Base-by-base conservation (phyloP, 2,888 invertebrate species). In the Scaptomyza parva region DNA sequence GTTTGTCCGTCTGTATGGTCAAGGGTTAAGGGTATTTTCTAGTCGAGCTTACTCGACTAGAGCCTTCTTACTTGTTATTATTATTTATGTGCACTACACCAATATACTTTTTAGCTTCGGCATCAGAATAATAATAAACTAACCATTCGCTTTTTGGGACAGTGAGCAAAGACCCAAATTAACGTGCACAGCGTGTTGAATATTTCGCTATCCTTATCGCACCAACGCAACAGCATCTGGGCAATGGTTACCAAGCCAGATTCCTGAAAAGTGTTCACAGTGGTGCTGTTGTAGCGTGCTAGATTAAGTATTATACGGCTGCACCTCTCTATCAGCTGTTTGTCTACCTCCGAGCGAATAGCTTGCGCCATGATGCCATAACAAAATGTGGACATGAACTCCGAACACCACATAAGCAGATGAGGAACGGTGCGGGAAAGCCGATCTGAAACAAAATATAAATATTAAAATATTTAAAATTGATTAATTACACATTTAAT, bases 131-230 rank as follows among this genome's bases (percentile, higher is more conserved):
- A n/a, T n/a, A n/a, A n/a, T n/a, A n/a, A 17, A 44, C 35, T 41
- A 70, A 92, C 92, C 75, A 71, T 70, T 52, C 90, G 88, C 64
- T 92, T 91, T 20, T 85, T 78, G 12, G 90, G 88, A 37, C 89
- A 90, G 63, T 92, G 91, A 0, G 90, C 92, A 87, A 95, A 95
- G 11, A 95, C 91, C 95, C 95, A 95, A 39, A 95, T 89, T 30
- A 95, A 92, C 0, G 95, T 95, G 50, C 94, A 93, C 26, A 95
- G 89, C 22, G 94, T 93, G 75, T 94, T 94, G 78, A 95, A 95
- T 53, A 95, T 90, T 43, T 93, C 92, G 5, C 92, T 92, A 78
- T 95, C 95, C 78, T 94, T 95, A 81, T 94, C 94, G 83, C 94
- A 95, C 92, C 94, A 95, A 57, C 95, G 93, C 89, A 93, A 91